These are phyloP conservation scores for Habroteleia sp. DNA, from an alignment of 2,888 invertebrate species.

Conservation along the genomic window DNA sequence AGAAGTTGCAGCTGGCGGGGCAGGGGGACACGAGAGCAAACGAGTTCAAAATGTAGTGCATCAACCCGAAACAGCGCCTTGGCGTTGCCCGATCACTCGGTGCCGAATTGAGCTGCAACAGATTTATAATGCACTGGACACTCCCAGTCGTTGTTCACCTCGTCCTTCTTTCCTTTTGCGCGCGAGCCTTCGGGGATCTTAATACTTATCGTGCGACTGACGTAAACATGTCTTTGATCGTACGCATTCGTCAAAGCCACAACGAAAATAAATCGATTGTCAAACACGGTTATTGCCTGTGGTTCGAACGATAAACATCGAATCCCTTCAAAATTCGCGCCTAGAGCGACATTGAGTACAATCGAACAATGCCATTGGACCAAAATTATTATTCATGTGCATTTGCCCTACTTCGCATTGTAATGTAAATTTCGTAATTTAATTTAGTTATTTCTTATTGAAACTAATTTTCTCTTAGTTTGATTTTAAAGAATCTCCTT, in stretches of 20 bases:
- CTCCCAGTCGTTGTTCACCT: constrained; percentile 59
- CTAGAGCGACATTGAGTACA: neutral
- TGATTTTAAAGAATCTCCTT: no score
- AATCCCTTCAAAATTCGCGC: constrained; percentile 19
- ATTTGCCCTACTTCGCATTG: no score
- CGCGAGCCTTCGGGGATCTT: constrained; percentile 24
- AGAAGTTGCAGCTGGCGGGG: constrained; percentile 10
- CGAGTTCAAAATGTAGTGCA: constrained; percentile 55
- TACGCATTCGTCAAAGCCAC: constrained; percentile 9
- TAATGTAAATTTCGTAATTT: no score
- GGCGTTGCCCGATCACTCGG: constrained; percentile 40
- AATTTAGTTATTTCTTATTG: no score
- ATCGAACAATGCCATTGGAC: neutral
- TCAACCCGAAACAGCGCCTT: constrained; percentile 57
- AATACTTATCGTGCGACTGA: constrained; percentile 64
- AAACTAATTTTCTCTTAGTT: no score
- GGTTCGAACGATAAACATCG: constrained; percentile 2
- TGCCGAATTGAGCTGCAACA: constrained; percentile 62
- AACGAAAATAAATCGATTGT: constrained; percentile 4
- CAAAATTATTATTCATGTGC: neutral
- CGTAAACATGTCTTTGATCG: constrained; percentile 23
- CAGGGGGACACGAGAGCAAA: constrained; percentile 26
- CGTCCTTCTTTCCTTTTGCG: constrained; percentile 55
- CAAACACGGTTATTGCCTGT: neutral
- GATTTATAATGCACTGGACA: constrained; percentile 60